phyloP scores from a whole-genome alignment of 2,113 vertebrate species.

The Cebus imitator region DNA sequence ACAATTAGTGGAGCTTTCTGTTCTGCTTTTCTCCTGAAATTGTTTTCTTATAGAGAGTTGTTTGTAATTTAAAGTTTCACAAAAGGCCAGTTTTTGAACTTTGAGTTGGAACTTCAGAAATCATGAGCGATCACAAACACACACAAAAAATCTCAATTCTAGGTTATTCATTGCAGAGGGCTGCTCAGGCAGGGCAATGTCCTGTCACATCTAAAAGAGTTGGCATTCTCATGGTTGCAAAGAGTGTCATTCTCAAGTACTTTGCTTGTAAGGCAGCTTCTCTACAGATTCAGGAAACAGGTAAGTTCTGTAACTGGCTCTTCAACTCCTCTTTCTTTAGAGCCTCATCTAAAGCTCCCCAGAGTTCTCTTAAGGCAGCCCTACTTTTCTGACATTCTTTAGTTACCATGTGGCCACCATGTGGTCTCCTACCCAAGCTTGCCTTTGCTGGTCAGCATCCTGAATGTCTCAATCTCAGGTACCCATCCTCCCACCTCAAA shows the following conservation, averaged over 20 bases:
- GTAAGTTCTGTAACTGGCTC: background rate
- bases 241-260: background rate
- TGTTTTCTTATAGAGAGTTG: background rate
- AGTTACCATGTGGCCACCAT: background rate
- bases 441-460: background rate
- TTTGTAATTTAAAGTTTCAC: conserved; percentile 18
- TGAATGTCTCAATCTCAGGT: conserved; percentile 12
- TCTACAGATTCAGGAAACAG: conserved; percentile 24
- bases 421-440: background rate
- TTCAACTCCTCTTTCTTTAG: background rate
- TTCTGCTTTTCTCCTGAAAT: background rate
- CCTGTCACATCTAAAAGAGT: background rate
- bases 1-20: too few species aligned
- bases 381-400: conserved; percentile 11
- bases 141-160: background rate
- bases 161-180: background rate
- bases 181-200: background rate
- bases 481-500: background rate
- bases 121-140: background rate
- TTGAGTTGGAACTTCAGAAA: background rate
- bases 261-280: background rate
- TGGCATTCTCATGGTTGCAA: background rate
- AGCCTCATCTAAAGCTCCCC: background rate
- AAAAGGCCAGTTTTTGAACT: conserved; percentile 26
- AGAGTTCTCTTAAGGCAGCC: conserved; percentile 19